Conservation (phyloP, 2,113 vertebrate genomes). For the Rynchops niger region DNA sequence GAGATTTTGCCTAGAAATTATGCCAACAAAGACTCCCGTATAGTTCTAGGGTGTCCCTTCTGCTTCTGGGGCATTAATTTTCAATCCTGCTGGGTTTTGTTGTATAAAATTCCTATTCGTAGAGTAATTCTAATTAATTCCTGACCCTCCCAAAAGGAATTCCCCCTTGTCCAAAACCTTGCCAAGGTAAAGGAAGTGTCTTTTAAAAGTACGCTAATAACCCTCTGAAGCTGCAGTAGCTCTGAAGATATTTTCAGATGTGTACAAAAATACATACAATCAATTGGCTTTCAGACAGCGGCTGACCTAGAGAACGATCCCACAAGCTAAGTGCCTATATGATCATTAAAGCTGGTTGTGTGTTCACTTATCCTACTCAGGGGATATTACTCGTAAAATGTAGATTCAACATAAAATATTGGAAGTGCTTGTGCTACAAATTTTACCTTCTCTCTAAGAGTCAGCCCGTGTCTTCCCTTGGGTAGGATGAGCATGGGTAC, state of each 20-base stretch:
- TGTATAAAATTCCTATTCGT: conserved; percentile 7
- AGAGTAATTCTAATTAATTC: conserved; percentile 39
- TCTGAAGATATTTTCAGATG: not conserved
- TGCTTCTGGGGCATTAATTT: not conserved
- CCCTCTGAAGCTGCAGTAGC: not conserved
- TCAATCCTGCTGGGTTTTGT: not conserved
- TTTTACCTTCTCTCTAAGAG: not conserved
- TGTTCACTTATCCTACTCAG: not conserved
- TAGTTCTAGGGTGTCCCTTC: not conserved
- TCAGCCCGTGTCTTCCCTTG: not conserved
- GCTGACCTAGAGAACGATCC: not conserved
- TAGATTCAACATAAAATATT: not conserved
- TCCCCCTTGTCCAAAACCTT: not conserved
- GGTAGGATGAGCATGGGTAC: not conserved
- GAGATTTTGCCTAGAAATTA: not conserved
- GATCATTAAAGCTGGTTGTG: not conserved
- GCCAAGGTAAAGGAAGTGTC: not conserved
- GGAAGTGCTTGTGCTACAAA: not conserved
- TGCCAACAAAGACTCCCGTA: not conserved
- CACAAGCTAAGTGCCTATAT: not conserved
- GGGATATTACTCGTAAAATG: not conserved
- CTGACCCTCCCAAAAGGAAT: not conserved
- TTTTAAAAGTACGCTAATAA: not conserved
- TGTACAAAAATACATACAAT: not conserved
- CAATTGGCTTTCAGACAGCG: not conserved